Evolutionary conservation across 2,113 vertebrate genomes (phyloP).

Genomic region (Strix uralensis): DNA sequence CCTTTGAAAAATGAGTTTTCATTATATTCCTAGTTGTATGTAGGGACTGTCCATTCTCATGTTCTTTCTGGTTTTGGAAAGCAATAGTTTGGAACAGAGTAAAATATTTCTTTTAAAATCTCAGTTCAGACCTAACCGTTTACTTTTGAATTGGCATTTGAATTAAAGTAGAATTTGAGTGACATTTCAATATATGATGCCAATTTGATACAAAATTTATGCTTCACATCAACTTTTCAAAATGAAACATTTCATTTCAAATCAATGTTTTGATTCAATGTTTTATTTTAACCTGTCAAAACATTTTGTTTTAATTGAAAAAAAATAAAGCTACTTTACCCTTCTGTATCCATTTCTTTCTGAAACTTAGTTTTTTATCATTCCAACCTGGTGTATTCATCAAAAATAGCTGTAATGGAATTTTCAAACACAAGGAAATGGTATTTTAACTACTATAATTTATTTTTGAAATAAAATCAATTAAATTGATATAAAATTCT

Average conservation of each 20-base stretch:
- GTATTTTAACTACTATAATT: accelerated
- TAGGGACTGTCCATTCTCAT: not conserved
- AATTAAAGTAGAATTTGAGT: not conserved
- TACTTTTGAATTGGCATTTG: not conserved
- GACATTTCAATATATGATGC: not conserved
- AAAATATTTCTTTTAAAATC: not conserved
- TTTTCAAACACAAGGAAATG: not conserved
- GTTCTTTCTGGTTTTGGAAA: not conserved
- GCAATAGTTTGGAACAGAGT: not conserved
- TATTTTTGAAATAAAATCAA: not conserved
- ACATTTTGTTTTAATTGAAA: not conserved
- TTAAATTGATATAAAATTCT: not conserved
- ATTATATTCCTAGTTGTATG: not conserved
- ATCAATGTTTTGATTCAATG: not conserved
- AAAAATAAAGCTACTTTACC: not conserved
- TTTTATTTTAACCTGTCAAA: not conserved
- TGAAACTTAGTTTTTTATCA: not conserved
- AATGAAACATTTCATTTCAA: not conserved
- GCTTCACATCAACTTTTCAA: not conserved
- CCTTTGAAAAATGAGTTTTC: not conserved
- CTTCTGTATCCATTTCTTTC: not conserved
- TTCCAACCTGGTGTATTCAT: not conserved
- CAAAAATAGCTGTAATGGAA: not conserved
- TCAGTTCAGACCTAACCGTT: not conserved
- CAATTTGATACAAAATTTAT: not conserved